These are phyloP conservation scores for Neopipo cinnamomea DNA, from an alignment of 2,113 vertebrate genomes.

Conservation along the genomic window DNA sequence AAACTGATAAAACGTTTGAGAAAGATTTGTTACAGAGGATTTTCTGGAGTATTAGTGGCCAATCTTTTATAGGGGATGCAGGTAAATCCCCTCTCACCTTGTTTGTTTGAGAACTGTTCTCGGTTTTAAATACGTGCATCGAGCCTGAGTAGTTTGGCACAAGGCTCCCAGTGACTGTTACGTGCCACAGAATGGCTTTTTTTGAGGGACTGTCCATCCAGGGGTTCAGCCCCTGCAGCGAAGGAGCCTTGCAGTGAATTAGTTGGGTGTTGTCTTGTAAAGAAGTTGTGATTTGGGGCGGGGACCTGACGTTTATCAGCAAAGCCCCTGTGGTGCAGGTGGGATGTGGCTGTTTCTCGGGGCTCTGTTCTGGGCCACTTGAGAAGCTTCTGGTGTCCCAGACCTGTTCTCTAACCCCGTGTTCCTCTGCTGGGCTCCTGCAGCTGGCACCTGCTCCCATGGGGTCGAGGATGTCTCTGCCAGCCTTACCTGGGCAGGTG, in stretches of 20 bases:
- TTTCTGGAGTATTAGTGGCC: neutral
- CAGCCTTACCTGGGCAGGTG: neutral
- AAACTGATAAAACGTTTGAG: neutral
- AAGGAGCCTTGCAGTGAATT: neutral
- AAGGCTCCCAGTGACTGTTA: too few relatives aligned
- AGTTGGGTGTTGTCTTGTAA: neutral
- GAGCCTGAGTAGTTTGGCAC: neutral
- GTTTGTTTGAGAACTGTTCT: neutral
- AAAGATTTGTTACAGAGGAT: neutral
- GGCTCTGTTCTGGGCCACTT: neutral
- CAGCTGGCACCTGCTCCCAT: neutral
- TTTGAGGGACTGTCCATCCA: too few relatives aligned
- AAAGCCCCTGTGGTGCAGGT: neutral
- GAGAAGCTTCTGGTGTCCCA: too few relatives aligned
- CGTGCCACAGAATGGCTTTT: rapidly evolving
- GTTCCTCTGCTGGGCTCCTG: neutral
- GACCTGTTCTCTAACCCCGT: neutral
- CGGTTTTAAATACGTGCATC: neutral
- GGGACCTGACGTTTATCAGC: neutral
- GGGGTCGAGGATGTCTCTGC: neutral
- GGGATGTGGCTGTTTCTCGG: neutral
- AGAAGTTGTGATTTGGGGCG: neutral
- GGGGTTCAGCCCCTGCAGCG: neutral
- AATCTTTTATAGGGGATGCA: neutral
- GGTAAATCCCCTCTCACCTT: neutral